Evolutionary conservation across 2,797 vertebrate species (phyloP).

Genomic region (Streptopelia turtur): DNA sequence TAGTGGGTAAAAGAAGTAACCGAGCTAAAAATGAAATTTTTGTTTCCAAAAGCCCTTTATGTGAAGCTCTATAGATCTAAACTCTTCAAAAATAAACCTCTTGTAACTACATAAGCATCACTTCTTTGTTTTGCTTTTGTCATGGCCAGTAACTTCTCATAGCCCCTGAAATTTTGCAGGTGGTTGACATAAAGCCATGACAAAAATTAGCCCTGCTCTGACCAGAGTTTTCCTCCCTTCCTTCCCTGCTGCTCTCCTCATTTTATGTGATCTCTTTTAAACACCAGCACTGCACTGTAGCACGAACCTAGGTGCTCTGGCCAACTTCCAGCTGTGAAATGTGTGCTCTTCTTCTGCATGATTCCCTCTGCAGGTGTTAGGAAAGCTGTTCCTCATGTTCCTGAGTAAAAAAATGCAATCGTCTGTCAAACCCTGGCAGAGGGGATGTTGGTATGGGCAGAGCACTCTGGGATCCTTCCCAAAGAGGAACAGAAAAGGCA

Average conservation of each 20-base stretch:
- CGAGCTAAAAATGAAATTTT: neutral
- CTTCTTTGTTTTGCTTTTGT: neutral
- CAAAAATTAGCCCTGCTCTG: neutral
- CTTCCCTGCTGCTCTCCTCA: neutral
- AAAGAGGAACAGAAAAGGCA: neutral
- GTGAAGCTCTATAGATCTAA: neutral
- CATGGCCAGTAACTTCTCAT: neutral
- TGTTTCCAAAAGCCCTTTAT: neutral
- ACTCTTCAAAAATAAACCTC: neutral
- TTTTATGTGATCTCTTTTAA: conserved; percentile 24
- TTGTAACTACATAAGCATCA: neutral
- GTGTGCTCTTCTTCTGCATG: neutral
- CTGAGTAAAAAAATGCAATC: neutral
- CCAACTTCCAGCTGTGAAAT: conserved; percentile 12
- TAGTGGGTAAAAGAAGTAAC: neutral
- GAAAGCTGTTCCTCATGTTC: conserved; percentile 6
- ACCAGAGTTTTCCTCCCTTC: neutral
- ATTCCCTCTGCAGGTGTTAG: conserved; percentile 37
- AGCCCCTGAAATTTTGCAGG: neutral
- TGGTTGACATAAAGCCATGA: neutral
- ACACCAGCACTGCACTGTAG: neutral
- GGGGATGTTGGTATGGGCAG: neutral
- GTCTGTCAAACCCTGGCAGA: neutral
- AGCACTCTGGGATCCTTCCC: neutral
- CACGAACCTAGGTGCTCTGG: neutral